These are phyloP conservation scores for Eucidaris tribuloides DNA, from an alignment of 35 echinoderm and acorn worm genomes.

Conservation along the genomic window DNA sequence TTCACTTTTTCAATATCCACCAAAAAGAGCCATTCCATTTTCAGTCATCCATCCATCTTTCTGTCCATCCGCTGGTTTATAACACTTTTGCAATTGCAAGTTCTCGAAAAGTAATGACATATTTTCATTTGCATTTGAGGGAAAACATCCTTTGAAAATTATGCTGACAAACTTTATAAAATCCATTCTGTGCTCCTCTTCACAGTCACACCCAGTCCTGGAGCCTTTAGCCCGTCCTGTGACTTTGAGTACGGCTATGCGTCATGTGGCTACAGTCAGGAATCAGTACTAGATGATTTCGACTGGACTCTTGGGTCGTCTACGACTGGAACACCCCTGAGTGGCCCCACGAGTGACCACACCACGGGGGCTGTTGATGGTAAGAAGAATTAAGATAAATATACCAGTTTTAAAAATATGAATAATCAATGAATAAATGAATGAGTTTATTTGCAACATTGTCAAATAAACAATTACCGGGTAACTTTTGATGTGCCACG, in stretches of 20 bases:
- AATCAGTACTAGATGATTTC: conserved; percentile 11
- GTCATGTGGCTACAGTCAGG: conserved; percentile 45
- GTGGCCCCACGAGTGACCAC: conserved; percentile 59
- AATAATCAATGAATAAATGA: background rate
- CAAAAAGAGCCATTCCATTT: too few species aligned
- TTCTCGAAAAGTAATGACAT: too few species aligned
- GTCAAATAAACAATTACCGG: background rate
- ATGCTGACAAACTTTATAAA: too few species aligned
- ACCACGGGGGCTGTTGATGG: conserved; percentile 40
- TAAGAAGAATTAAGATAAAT: background rate
- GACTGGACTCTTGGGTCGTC: conserved; percentile 46
- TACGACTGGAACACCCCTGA: background rate
- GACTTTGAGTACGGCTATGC: conserved; percentile 51
- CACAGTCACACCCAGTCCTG: conserved; percentile 48
- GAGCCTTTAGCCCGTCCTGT: background rate
- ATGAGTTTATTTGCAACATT: background rate
- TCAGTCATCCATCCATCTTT: too few species aligned
- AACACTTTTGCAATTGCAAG: too few species aligned
- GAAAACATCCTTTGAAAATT: too few species aligned
- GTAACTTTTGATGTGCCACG: too few species aligned
- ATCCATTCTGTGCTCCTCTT: background rate
- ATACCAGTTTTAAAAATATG: background rate
- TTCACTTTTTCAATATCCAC: too few species aligned
- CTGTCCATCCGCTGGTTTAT: too few species aligned
- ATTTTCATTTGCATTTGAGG: too few species aligned